Base-by-base conservation (phyloP, 2,113 vertebrate genomes). In the Dascyllus trimaculatus region DNA sequence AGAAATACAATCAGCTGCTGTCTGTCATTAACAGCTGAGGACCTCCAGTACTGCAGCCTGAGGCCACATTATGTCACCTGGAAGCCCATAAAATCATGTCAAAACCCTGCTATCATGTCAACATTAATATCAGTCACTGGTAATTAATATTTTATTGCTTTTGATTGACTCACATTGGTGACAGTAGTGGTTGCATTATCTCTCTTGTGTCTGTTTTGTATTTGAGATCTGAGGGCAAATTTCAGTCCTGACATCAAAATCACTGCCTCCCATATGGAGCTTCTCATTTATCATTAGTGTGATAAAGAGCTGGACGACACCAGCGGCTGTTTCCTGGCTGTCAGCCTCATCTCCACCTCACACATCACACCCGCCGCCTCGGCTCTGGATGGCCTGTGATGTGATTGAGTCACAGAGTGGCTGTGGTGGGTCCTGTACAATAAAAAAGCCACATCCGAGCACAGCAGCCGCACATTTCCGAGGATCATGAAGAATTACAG, bases 381-480 rank as follows among this genome's bases (percentile, higher is more conserved):
- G 46, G 71, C 61, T 78, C 76, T 73, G 53, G 15, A 58, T 58
- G 18, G 19, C 48, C 45, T 24, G 45, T 72, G 71, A 78, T 73
- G 76, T 65, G 67, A 81, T 66, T 65, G 66, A 75, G 68, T 82
- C 66, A 73, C 68, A 4, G 43, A 25, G 59, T 3, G 54, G 51
- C 88, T 88, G 91, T 0, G 88, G 91, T 89, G 70, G 89, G 89
- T 91, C 88, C 63, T n/a, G 54, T 78, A 54, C 32, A 56, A 71
- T 82, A 51, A 65, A 65, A n/a, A 79, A 81, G 11, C 80, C 86
- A 90, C 89, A 92, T 91, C 90, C 86, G 56, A 5, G 21, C 70
- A 13, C 43, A 59, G 70, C 88, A 73, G 74, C 82, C 69, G 29
- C 84, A 89, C 60, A 25, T 78, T 91, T 86, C 80, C 81, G 25